These are phyloP conservation scores for Copsychus sechellarum DNA, from an alignment of 2,113 vertebrate genomes.

Conservation along the genomic window DNA sequence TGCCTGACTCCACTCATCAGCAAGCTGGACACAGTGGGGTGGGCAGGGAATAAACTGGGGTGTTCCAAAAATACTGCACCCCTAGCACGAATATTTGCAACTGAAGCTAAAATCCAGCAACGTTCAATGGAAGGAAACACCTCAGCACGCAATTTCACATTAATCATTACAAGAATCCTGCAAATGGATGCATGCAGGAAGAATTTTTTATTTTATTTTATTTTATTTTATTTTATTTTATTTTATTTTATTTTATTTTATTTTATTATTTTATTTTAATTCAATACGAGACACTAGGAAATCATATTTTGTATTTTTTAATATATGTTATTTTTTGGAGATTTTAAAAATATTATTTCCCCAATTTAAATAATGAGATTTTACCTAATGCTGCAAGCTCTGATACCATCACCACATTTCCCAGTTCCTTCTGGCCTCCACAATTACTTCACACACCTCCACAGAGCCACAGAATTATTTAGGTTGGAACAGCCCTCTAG, in stretches of 20 bases:
- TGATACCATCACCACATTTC: neutral
- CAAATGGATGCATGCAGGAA: neutral
- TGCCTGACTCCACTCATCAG: neutral
- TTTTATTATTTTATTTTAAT: neutral
- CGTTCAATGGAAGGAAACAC: neutral
- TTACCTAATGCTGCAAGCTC: neutral
- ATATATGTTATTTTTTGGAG: accelerated
- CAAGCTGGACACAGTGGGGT: neutral
- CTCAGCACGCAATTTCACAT: neutral
- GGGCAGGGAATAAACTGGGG: neutral
- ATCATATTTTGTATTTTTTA: neutral
- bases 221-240: too few species aligned
- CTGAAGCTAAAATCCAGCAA: neutral
- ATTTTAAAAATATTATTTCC: neutral
- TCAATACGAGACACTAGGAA: neutral
- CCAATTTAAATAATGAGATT: neutral
- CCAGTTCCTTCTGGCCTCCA: neutral
- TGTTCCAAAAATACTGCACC: neutral
- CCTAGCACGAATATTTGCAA: neutral
- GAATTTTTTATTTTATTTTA: neutral
- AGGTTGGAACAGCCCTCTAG: neutral
- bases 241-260: too few species aligned
- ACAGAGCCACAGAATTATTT: neutral
- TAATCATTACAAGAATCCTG: neutral
- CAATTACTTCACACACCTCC: neutral